phyloP scores from a whole-genome alignment of 2,888 invertebrate genomes.

The Thalpophila matura region DNA sequence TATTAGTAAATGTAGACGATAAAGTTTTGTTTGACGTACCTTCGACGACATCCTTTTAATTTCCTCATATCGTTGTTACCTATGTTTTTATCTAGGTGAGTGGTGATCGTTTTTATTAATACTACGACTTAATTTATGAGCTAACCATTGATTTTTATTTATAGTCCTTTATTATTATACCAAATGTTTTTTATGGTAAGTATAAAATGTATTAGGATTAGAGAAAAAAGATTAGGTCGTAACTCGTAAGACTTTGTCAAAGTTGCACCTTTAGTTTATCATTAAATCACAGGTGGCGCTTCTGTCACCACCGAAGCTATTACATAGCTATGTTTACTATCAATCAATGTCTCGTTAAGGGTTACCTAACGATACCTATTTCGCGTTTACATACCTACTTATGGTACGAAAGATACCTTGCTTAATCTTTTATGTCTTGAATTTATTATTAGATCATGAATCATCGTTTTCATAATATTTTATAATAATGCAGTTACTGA shows the following conservation, averaged over 20 bases:
- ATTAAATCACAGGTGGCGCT: conserved; percentile 44
- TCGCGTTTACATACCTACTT: neutral
- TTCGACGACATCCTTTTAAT: neutral
- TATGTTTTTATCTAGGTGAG: neutral
- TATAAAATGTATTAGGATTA: neutral
- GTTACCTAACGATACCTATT: conserved; percentile 14
- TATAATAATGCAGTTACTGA: neutral
- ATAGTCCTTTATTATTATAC: neutral
- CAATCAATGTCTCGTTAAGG: neutral
- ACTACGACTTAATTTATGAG: no score
- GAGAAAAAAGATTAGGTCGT: neutral
- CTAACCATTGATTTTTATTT: neutral
- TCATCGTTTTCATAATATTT: neutral
- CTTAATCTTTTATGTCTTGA: conserved; percentile 5
- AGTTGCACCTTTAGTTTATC: conserved; percentile 1
- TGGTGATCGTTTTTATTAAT: neutral
- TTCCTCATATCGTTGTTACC: neutral
- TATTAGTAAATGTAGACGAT: neutral
- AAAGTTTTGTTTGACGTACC: neutral
- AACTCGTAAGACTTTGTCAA: neutral
- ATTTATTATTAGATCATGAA: conserved; percentile 5
- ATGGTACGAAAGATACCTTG: conserved; percentile 5
- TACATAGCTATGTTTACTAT: conserved; percentile 22
- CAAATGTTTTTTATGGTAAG: neutral
- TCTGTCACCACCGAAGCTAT: neutral